Percentiles rank a stretch among this genome's conserved stretches.
Conservation (phyloP, 2,113 vertebrate species). For the Sceloporus tristichus region DNA sequence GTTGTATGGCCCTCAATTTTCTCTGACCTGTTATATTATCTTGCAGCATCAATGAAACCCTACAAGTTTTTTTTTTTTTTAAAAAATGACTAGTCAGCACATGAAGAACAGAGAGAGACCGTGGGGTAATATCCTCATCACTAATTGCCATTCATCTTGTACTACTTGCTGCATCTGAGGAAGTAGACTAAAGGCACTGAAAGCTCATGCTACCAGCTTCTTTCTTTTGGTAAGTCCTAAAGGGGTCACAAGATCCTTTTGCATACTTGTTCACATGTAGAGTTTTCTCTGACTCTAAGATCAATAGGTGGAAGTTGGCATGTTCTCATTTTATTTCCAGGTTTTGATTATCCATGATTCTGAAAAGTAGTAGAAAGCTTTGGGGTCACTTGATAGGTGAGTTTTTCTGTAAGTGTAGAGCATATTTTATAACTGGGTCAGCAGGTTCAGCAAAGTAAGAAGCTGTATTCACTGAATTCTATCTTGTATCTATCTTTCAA, state of each 20-base stretch:
- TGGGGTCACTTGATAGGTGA: neutral
- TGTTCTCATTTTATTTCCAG: neutral
- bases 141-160: neutral
- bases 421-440: neutral
- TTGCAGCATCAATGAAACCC: no score
- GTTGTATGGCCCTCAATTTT: no score
- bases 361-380: neutral
- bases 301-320: no score
- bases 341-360: neutral
- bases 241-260: no score
- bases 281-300: neutral
- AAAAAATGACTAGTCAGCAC: no score
- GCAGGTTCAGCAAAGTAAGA: neutral
- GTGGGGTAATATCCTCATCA: neutral
- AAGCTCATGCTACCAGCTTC: no score
- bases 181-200: no score
- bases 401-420: neutral
- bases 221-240: no score
- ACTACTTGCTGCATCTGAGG: no score
- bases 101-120: no score
- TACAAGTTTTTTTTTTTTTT: no score
- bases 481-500: neutral
- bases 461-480: neutral
- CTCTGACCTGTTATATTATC: no score
- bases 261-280: neutral